A percentile compares a stretch with the other conserved stretches of the same genome.
These are phyloP conservation scores for Diceros bicornis DNA, from an alignment of 2,797 vertebrate genomes.

Conservation along the genomic window DNA sequence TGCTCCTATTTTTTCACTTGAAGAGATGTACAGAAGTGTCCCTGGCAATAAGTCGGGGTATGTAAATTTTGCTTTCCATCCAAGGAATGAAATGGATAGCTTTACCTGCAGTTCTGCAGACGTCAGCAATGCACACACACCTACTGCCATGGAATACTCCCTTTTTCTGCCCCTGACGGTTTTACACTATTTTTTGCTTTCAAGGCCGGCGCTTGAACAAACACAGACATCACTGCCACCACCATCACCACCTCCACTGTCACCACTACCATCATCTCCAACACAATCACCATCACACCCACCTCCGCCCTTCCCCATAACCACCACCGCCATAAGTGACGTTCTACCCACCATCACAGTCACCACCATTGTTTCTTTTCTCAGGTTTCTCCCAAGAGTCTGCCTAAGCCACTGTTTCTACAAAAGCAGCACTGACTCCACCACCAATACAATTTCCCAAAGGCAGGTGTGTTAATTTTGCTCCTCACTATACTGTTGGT, in stretches of 20 bases:
- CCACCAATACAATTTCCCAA: too few species aligned
- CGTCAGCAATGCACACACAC: accelerated
- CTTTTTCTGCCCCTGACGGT: background rate
- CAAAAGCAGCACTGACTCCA: too few species aligned
- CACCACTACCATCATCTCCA: background rate
- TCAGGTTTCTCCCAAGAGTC: background rate
- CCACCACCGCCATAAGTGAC: background rate
- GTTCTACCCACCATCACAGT: background rate
- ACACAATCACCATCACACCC: background rate
- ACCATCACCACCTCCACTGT: too few species aligned
- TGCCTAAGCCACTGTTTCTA: too few species aligned
- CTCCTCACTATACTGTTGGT: too few species aligned
- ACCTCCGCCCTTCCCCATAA: background rate
- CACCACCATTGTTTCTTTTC: background rate
- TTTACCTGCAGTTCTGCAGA: background rate
- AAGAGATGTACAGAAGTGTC: background rate
- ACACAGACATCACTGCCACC: background rate
- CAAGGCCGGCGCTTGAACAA: too few species aligned
- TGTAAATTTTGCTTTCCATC: background rate
- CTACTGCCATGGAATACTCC: too few species aligned
- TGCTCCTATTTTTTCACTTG: background rate
- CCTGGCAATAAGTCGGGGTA: background rate
- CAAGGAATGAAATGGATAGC: background rate
- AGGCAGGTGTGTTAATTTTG: too few species aligned
- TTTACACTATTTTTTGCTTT: background rate